Percentiles rank a stretch among this genome's conserved stretches.
These are phyloP conservation scores for Hyposoter dolosus DNA, from an alignment of 2,888 invertebrate genomes.

Conservation along the genomic window DNA sequence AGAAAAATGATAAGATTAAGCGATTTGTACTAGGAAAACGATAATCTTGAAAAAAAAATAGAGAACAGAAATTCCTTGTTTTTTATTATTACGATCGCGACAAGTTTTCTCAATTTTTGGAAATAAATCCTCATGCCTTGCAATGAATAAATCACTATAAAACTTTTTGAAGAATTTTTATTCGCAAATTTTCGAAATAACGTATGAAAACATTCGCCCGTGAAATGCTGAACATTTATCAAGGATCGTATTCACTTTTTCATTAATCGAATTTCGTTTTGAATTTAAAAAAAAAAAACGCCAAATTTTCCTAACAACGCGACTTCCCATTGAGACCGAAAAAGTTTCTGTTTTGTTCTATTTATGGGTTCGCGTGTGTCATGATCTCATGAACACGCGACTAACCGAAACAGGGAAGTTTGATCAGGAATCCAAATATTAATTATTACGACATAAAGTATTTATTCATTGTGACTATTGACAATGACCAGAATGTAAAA, in stretches of 20 bases:
- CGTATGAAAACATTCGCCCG: background rate
- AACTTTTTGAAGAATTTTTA: background rate
- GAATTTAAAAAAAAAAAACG: no score
- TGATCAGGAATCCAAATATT: background rate
- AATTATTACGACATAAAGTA: background rate
- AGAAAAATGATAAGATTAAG: conserved; percentile 37
- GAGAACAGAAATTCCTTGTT: background rate
- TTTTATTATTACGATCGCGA: background rate
- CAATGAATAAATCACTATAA: background rate
- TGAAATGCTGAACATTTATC: background rate
- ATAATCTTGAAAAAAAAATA: background rate
- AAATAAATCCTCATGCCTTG: background rate
- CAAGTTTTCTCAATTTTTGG: background rate
- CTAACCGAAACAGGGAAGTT: background rate
- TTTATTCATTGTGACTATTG: background rate
- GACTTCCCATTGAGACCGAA: background rate
- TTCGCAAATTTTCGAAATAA: background rate
- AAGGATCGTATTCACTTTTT: background rate
- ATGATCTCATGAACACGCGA: background rate
- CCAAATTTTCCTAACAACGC: background rate
- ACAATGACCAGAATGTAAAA: background rate
- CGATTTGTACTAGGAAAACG: background rate
- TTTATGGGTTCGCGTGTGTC: background rate
- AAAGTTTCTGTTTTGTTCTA: background rate
- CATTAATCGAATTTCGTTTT: background rate